These are phyloP conservation scores for Dasyornis broadbenti DNA, from an alignment of 2,113 vertebrate genomes.

Conservation along the genomic window DNA sequence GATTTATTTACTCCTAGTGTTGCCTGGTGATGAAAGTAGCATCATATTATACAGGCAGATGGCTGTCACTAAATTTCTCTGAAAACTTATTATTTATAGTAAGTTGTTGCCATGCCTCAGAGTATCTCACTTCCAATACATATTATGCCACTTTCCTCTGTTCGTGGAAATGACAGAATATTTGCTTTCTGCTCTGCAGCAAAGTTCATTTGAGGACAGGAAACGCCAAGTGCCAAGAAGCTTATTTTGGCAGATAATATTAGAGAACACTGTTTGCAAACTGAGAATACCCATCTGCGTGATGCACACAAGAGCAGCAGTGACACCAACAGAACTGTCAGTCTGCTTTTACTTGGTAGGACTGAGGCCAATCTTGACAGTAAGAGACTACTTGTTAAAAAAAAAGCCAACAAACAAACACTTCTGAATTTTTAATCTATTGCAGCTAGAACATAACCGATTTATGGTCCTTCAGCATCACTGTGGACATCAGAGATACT, in stretches of 20 bases:
- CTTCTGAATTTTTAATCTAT: background rate
- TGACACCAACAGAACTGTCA: background rate
- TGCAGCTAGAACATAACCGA: background rate
- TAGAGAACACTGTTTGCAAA: background rate
- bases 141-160: background rate
- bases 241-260: background rate
- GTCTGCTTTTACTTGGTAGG: background rate
- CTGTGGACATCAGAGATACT: background rate
- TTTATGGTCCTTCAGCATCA: background rate
- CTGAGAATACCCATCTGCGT: background rate
- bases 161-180: background rate
- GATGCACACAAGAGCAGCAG: background rate
- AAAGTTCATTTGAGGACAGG: background rate
- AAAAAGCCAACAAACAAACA: rapidly evolving
- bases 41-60: background rate
- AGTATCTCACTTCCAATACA: background rate
- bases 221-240: background rate
- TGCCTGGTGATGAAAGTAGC: background rate
- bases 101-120: rapidly evolving
- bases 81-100: background rate
- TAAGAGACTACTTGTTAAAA: background rate
- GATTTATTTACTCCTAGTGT: background rate
- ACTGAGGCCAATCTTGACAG: background rate
- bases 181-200: background rate
- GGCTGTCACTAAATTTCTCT: background rate